phyloP scores from a whole-genome alignment of 1,140 invertebrate species.

The Cydia pomonella region DNA sequence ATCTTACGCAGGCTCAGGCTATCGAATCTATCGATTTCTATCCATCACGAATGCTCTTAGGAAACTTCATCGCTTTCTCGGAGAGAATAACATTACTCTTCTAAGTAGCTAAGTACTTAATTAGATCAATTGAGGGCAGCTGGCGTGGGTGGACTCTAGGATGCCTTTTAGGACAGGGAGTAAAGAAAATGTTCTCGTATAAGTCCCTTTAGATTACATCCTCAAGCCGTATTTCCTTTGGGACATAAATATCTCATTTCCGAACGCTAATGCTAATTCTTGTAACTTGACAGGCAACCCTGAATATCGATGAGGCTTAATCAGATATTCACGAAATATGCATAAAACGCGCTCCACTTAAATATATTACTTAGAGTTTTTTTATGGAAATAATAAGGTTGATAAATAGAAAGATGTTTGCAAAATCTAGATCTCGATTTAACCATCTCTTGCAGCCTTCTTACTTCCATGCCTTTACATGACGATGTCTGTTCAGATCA shows the following conservation, averaged over 20 bases:
- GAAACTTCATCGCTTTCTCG: not conserved
- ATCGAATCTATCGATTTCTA: not conserved
- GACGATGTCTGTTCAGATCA: too few species aligned
- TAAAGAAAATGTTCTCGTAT: not conserved
- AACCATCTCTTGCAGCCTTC: too few species aligned
- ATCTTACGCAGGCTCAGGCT: not conserved
- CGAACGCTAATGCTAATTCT: conserved; percentile 19
- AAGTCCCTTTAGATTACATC: not conserved
- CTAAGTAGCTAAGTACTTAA: conserved; percentile 16
- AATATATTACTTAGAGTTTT: not conserved
- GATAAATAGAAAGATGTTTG: too few species aligned
- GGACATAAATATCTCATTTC: conserved; percentile 18
- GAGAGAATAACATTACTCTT: not conserved
- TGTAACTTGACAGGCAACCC: conserved; percentile 17
- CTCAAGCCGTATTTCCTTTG: not conserved
- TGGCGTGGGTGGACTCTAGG: not conserved
- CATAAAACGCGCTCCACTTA: not conserved
- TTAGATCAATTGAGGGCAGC: conserved; percentile 1
- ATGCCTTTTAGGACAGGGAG: conserved; percentile 2
- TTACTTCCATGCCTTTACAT: too few species aligned
- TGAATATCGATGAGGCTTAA: conserved; percentile 29
- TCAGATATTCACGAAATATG: conserved; percentile 2
- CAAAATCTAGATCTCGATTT: too few species aligned
- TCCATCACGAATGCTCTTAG: conserved; percentile 9
- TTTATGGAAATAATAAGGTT: not conserved